Percentiles rank a stretch among this genome's conserved stretches.
phyloP scores from a whole-genome alignment of 2,888 invertebrate species.

The Idaea biselata region DNA sequence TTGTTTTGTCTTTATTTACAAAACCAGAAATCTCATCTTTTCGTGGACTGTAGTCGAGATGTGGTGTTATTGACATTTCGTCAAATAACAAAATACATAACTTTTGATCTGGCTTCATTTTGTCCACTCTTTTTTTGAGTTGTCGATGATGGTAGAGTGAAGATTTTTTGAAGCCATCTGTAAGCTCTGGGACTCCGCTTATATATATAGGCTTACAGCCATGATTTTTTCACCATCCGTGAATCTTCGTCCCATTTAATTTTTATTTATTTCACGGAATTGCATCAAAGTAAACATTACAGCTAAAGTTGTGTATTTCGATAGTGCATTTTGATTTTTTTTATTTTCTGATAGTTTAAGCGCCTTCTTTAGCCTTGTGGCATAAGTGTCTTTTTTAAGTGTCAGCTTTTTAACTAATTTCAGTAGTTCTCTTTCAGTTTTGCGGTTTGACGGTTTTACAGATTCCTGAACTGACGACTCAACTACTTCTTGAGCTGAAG shows the following conservation, averaged over 20 bases:
- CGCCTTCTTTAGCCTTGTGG: no score
- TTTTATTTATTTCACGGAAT: no score
- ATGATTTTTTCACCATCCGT: slow-evolving; percentile 13
- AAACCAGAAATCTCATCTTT: slow-evolving; percentile 14
- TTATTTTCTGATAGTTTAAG: no score
- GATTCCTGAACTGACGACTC: no score
- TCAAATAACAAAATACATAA: slow-evolving; percentile 11
- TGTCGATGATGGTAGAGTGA: slow-evolving; percentile 9
- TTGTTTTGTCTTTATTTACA: slow-evolving; percentile 12
- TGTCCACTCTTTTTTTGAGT: slow-evolving; percentile 2
- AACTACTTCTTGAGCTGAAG: no score
- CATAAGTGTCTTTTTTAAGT: no score
- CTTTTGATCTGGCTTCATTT: slow-evolving; percentile 7
- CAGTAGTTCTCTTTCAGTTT: no score
- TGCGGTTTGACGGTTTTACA: no score
- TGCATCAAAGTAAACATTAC: no score
- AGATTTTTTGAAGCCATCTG: slow-evolving; percentile 11
- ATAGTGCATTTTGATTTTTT: no score
- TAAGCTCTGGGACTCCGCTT: slow-evolving; percentile 15
- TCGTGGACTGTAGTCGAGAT: slow-evolving; percentile 11
- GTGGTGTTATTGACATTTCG: slow-evolving; percentile 13
- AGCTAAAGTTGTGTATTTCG: no score
- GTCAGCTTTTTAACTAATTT: no score
- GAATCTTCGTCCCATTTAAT: slow-evolving; percentile 5
- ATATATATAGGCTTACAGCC: slow-evolving; percentile 11